Evolutionary conservation across 1,140 invertebrate genomes (phyloP), one percentile per base, ranked within the genome.

Genomic region (Capitella teleta): DNA sequence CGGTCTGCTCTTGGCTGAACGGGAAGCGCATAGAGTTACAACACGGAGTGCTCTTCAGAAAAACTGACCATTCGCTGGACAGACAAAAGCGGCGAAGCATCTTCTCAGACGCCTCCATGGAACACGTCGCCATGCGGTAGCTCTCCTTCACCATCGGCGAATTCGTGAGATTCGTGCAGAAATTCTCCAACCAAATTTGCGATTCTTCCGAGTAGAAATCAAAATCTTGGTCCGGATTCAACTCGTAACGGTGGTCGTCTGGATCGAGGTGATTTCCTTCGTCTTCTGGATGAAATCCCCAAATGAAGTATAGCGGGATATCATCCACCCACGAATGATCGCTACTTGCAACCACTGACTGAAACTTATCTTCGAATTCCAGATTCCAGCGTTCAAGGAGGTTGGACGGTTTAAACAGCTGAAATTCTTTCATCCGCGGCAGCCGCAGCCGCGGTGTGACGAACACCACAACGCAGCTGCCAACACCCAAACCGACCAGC

Each of bases 321-420:
- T 80, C 79, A 4, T 61, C 56, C 18, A 57, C 58, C 19, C 3
- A 26, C 19, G 10, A 16, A 1, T 67, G 57, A 25, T 53, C 42
- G 1, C 57, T 55, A 40, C 60, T 52, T 24, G 56, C 51, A 54
- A 47, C 79, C 67, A 86, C 86, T 73, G 93, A 93, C 74, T 82
- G 79, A 72, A 94, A 94, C 57, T 78, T 76, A 51, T 84, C 78
- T 57, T 81, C 82, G 49, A 88, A 83, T 50, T 80, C 61, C 40
- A 85, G 74, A 63, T 93, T 86, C 72, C 94, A 96, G 47, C 82
- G 78, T 73, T 96, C 92, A 67, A 94, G 88, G 2, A 80, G 79
- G 77, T 97, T 90, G 42, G 78, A 75, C 2, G 76, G 78, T 56
- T 83, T 78, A 67, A 96, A 91, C 6, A 95, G 75, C 73, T 93